Evolutionary conservation across 2,888 invertebrate species (phyloP), one percentile per base, ranked within the genome.

Genomic region (Leucophenga montana): DNA sequence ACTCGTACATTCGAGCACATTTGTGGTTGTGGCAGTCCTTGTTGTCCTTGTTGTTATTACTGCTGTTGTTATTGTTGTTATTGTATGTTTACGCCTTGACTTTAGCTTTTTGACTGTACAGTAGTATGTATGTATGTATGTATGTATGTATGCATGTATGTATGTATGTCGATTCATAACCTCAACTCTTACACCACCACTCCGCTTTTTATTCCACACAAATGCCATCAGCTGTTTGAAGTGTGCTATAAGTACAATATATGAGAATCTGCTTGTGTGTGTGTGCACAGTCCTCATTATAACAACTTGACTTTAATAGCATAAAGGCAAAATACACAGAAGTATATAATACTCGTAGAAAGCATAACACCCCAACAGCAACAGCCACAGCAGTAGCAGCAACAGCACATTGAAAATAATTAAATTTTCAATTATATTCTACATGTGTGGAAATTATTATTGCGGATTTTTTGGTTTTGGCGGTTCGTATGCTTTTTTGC

Each of bases 281-380:
- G 1, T 46, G 48, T 66, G 50, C 13, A 44, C 39, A 62, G 44
- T 50, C 3, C 83, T 83, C 80, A 83, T 80, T 80, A 82, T 71
- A 74, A 73, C 72, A 76, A 77, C 79, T 80, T 80, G 76, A 78
- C 79, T 75, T 80, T 78, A 82, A 78, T 82, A 82, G 75, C 78
- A 78, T 71, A 76, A 73, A 66, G 46, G 48, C 71, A 76, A 68
- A 72, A 73, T 72, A 76, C 70, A 59, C 5, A 59, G 3, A 59
- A 1, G n/a, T n/a, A 31, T 31, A 33, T 27, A 31, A 27, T 16
- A 8, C 5, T 13, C 14, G 9, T 22, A 11, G 9, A 64, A 69
- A 68, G 39, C 61, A 33, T 64, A 20, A 59, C 61, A 67, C 54
- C 54, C 56, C n/a, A 20, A 62, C 68, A 74, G 65, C 62, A 69